A percentile compares a stretch with the other conserved stretches of the same genome.
Evolutionary conservation across 1,140 invertebrate genomes (phyloP).

Genomic region (Drosophila subobscura): DNA sequence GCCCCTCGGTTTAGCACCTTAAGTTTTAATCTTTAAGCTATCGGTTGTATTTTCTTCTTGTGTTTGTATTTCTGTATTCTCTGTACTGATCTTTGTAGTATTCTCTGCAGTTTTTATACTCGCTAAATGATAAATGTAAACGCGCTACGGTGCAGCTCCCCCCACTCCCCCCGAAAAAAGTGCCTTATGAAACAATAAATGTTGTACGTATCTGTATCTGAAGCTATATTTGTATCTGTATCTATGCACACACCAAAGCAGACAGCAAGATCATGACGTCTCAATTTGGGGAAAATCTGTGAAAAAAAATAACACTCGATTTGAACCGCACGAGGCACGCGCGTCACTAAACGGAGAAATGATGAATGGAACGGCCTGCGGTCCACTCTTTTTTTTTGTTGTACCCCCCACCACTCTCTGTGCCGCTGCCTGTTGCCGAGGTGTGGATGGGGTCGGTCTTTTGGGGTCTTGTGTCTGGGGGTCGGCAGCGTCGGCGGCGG

Average conservation of each 20-base stretch:
- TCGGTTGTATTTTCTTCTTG: slow-evolving; percentile 56
- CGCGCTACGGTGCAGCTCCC: slow-evolving; percentile 37
- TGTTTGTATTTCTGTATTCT: slow-evolving; percentile 42
- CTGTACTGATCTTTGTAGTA: slow-evolving; percentile 76
- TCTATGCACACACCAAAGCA: slow-evolving; percentile 7
- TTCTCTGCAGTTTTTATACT: slow-evolving; percentile 55
- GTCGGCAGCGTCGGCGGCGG: slow-evolving; percentile 69
- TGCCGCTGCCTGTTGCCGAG: slow-evolving; percentile 8
- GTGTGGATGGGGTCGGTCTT: slow-evolving; percentile 12
- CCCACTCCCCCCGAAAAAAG: slow-evolving; percentile 8
- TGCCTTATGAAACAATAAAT: slow-evolving; percentile 75
- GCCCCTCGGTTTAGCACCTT: neutral
- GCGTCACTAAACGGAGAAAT: slow-evolving; percentile 77
- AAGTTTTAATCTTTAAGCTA: slow-evolving; percentile 35
- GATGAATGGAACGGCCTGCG: slow-evolving; percentile 72
- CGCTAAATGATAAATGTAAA: slow-evolving; percentile 35
- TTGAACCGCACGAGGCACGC: slow-evolving; percentile 76
- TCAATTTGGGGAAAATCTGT: slow-evolving; percentile 70
- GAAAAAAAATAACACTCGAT: slow-evolving; percentile 64
- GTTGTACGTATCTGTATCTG: slow-evolving; percentile 52
- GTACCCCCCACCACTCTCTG: neutral
- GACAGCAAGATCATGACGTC: slow-evolving; percentile 66
- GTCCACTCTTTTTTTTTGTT: slow-evolving; percentile 43
- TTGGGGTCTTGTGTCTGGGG: slow-evolving; percentile 33
- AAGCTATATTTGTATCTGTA: slow-evolving; percentile 12